Base-by-base conservation (phyloP, 2,113 vertebrate species). In the Gallinago paraguaiae region DNA sequence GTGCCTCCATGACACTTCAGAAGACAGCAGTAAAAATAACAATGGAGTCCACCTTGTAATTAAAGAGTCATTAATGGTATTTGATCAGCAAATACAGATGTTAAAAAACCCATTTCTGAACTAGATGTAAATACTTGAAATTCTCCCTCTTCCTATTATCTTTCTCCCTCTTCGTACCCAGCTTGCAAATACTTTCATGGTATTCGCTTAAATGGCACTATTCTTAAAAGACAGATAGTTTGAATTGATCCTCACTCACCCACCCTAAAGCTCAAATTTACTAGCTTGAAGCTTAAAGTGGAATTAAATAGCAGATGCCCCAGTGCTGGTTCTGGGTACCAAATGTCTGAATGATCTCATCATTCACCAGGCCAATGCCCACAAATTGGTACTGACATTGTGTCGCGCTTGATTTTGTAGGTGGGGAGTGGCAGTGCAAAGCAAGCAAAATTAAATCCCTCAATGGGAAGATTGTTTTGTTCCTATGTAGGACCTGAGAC, bases 381-480 rank as follows among this genome's bases (percentile, higher is more conserved):
- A 50, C 16, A 41, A 20, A 14, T 46, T 41, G 39, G 50, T 82
- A 70, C 14, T 22, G 48, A 60, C 59, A 15, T 14, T 17, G 39
- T 19, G 46, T 77, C 64, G 60, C 35, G 9, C 82, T 41, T 31
- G 25, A 8, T 80, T 39, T 60, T 17, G 53, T 4, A 41, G 16
- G 23, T 77, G 88, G 82, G 93, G 95, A 95, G 85, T 77, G 88
- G 91, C 82, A 68, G 31, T 74, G 91, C 85, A 77, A 60, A 77
- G 69, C 57, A 46, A 87, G 54, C 82, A 86, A 67, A 90, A 95
- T 82, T 81, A 81, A 92, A 92, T 84, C 86, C 69, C 30, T 90
- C 78, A 18, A 3, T 7, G 12, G 16, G 12, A 28, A 37, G 64
- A 35, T 23, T 60, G 78, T 77, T 87, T 39, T 37, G 31, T 50